Evolutionary conservation across 2,888 invertebrate species (phyloP), one percentile per base, ranked within the genome.

Genomic region (Ptychoptera albimana): DNA sequence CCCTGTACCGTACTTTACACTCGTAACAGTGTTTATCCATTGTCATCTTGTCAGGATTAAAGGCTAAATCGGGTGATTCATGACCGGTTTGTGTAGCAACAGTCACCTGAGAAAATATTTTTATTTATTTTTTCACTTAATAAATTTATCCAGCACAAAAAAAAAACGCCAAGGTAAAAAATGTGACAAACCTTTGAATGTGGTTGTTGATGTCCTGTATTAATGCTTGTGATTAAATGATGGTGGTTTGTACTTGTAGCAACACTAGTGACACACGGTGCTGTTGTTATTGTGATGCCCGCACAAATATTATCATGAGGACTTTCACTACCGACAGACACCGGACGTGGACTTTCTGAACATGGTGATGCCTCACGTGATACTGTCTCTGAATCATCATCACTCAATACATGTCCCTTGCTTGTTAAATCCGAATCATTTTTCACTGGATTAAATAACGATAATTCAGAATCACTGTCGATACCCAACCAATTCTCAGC

Each of bases 401-500:
- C 79, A 39, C 74, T 75, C 44, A 64, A 49, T 37, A 56, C 45
- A 37, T 52, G 49, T 11, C 54, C 58, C 58, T 13, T 23, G 23
- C 23, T 23, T 23, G 38, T n/a, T 11, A 32, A 29, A 59, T 82
- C 80, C 31, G 77, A 67, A 38, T 72, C 77, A 5, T 76, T 71
- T 55, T 84, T 75, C 44, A 71, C 64, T 14, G 75, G 78, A 50
- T 86, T 86, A 62, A 88, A 87, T 61, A 87, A 72, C 35, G 77
- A 78, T 61, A 87, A 65, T 54, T 87, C 87, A 37, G 85, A 82
- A 57, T 89, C 89, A 2, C 82, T 87, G 57, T 91, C 89, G 62
- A 91, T 82, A 23, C 88, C 87, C 9, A 92, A 71, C 91, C 91
- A 93, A 64, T 89, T 87, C 63, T 92, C 92, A 1, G 88, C 87